Percentiles rank a stretch among this genome's conserved stretches.
Evolutionary conservation across 2,888 invertebrate species (phyloP).

Genomic region (Rhagonycha lutea): DNA sequence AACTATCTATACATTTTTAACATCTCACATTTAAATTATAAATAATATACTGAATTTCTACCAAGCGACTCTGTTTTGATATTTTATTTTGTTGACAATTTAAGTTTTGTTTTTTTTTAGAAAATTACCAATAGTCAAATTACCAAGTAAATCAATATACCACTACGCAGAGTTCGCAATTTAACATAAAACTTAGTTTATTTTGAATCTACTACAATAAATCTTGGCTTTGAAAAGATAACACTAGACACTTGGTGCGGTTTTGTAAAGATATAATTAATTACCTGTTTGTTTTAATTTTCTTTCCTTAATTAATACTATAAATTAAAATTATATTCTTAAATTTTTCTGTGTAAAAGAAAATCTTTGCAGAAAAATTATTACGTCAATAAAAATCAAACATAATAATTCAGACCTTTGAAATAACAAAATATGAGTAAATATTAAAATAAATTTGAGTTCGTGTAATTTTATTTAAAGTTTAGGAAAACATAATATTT

Average conservation of each 20-base stretch:
- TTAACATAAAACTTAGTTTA: conserved; percentile 2
- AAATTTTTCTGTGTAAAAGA: neutral
- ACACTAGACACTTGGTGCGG: conserved; percentile 2
- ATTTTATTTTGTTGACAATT: too few relatives aligned
- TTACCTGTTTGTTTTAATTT: neutral
- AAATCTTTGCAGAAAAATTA: neutral
- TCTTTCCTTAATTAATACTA: neutral
- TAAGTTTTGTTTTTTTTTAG: too few relatives aligned
- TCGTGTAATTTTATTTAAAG: neutral
- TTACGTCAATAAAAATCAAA: neutral
- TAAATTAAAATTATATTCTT: neutral
- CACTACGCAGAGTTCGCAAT: conserved; percentile 10
- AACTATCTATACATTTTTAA: too few relatives aligned
- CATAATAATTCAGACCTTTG: neutral
- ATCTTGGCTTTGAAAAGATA: conserved; percentile 9
- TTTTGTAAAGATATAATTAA: conserved; percentile 1
- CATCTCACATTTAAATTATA: too few relatives aligned
- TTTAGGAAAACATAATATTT: neutral
- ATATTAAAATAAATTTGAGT: too few relatives aligned
- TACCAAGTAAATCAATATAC: neutral
- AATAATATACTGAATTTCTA: too few relatives aligned
- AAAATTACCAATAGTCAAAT: neutral
- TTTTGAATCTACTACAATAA: conserved; percentile 11
- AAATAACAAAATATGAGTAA: neutral
- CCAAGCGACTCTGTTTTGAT: too few relatives aligned